Percentiles rank a stretch among this genome's conserved stretches.
Evolutionary conservation across 2,113 vertebrate species (phyloP).

Genomic region (Chloroceryle aenea): DNA sequence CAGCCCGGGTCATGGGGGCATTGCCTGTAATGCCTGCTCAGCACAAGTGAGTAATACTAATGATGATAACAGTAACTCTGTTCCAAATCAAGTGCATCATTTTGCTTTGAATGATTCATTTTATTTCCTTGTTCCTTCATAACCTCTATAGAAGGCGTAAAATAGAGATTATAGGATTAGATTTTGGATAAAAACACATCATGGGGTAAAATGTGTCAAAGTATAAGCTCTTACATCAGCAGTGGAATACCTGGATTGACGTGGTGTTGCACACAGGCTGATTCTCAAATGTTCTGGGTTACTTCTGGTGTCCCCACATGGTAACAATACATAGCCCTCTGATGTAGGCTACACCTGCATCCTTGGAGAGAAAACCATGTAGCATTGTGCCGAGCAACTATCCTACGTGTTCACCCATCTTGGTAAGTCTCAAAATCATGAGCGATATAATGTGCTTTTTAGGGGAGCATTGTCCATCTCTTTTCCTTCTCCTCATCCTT

Average conservation of each 20-base stretch:
- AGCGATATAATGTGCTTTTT: not conserved
- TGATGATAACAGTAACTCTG: not conserved
- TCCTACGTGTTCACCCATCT: not conserved
- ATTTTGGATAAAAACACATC: not conserved
- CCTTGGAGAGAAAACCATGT: not conserved
- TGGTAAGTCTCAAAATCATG: not conserved
- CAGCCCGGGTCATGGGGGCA: not conserved
- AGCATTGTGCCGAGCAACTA: not conserved
- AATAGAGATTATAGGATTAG: not conserved
- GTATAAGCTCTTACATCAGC: not conserved
- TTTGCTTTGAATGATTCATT: not conserved
- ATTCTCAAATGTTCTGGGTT: not conserved
- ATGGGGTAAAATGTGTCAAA: not conserved
- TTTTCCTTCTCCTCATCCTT: not conserved
- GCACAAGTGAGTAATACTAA: not conserved
- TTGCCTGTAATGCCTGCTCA: not conserved
- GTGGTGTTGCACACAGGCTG: not conserved
- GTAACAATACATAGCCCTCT: rapidly evolving
- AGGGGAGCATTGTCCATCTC: not conserved
- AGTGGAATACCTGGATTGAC: not conserved
- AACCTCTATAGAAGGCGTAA: not conserved
- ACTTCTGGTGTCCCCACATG: not conserved
- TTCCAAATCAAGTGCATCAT: not conserved
- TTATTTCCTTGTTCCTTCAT: not conserved
- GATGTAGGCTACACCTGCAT: not conserved